phyloP scores from a whole-genome alignment of 2,113 vertebrate species.

The Datnioides undecimradiatus region DNA sequence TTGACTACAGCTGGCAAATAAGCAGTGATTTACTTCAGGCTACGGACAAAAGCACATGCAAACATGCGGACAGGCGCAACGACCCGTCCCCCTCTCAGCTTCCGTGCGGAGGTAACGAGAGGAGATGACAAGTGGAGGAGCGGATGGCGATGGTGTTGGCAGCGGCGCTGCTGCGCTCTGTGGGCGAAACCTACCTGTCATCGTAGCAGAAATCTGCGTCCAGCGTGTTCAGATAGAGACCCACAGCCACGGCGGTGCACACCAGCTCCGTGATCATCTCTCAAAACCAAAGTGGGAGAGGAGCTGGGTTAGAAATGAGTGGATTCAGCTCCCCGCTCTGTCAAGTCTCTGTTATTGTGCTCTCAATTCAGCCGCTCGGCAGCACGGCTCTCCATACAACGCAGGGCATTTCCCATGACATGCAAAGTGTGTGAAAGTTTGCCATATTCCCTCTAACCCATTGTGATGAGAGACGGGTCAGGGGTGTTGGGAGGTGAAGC shows the following conservation, averaged over 20 bases:
- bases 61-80: slow-evolving; percentile 24
- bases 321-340: slow-evolving; percentile 38
- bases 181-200: slow-evolving; percentile 89
- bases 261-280: slow-evolving; percentile 95
- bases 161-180: slow-evolving; percentile 27
- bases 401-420: slow-evolving; percentile 44
- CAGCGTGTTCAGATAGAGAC: slow-evolving; percentile 94
- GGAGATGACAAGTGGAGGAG: slow-evolving; percentile 61
- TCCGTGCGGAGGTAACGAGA: slow-evolving; percentile 16
- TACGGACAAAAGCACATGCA: slow-evolving; percentile 46
- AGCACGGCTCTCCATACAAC: slow-evolving; percentile 46
- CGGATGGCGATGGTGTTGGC: slow-evolving; percentile 40
- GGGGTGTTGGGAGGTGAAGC: slow-evolving; percentile 17
- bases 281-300: slow-evolving; percentile 68
- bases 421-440: slow-evolving; percentile 70
- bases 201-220: slow-evolving; percentile 97
- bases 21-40: slow-evolving; percentile 36
- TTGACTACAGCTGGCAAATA: slow-evolving; percentile 9
- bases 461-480: slow-evolving; percentile 9
- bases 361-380: slow-evolving; percentile 64
- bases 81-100: slow-evolving; percentile 6
- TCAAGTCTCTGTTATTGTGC: slow-evolving; percentile 58
- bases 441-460: slow-evolving; percentile 64
- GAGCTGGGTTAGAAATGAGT: slow-evolving; percentile 37
- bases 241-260: slow-evolving; percentile 92